phyloP scores from a whole-genome alignment of 2,113 vertebrate genomes.

The Seriola rivoliana region DNA sequence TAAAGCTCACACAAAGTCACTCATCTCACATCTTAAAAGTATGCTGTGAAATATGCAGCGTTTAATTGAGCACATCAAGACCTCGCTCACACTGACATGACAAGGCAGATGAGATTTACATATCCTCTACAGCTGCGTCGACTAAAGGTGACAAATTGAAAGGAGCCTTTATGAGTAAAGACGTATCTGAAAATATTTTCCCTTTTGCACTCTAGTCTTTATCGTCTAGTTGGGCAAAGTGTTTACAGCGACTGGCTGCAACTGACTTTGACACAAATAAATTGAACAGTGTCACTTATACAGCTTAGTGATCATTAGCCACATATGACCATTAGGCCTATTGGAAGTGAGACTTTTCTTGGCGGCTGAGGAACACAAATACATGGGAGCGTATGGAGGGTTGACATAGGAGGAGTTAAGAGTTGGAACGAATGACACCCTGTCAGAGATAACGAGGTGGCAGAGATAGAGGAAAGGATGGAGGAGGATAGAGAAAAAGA shows the following conservation, averaged over 20 bases:
- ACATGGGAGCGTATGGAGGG: conserved; percentile 72
- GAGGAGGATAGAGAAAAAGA: conserved; percentile 74
- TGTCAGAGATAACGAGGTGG: conserved; percentile 86
- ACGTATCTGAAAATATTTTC: conserved; percentile 39
- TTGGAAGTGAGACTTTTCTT: conserved; percentile 75
- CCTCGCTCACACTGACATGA: conserved; percentile 27
- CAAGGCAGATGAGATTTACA: conserved; percentile 42
- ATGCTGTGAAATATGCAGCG: neutral
- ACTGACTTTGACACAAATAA: conserved; percentile 71
- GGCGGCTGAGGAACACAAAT: conserved; percentile 72
- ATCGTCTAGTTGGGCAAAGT: conserved; percentile 56
- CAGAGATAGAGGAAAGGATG: conserved; percentile 80
- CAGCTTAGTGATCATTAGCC: conserved; percentile 81
- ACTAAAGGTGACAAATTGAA: conserved; percentile 64
- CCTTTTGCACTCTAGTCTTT: conserved; percentile 48
- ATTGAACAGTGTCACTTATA: conserved; percentile 77
- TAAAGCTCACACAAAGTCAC: conserved; percentile 30
- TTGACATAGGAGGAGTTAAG: conserved; percentile 79
- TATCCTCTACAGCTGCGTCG: conserved; percentile 24
- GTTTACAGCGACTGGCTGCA: conserved; percentile 57
- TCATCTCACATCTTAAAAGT: conserved; percentile 33
- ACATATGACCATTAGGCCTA: conserved; percentile 80
- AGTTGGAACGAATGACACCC: conserved; percentile 80
- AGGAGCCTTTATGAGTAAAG: conserved; percentile 44
- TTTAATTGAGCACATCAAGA: conserved; percentile 45